Evolutionary conservation across 2,797 vertebrate species (phyloP), one percentile per base, ranked within the genome.

Genomic region (Macroramphosus scolopax): DNA sequence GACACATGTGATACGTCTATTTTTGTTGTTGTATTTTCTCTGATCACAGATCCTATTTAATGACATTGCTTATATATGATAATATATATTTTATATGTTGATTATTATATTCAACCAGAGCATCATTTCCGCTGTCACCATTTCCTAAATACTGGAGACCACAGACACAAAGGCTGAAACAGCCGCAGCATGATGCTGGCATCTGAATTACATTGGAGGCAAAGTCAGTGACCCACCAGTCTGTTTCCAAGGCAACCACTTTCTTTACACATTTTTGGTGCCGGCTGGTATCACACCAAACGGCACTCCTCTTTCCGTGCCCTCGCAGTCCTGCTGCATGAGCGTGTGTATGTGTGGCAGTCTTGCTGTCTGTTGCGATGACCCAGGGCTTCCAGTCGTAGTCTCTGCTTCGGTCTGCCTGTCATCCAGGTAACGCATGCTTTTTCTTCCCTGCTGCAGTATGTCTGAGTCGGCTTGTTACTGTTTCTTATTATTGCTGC

Each of bases 191-290:
- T 67, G 46, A 56, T 56, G 29, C 68, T 71, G 60, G 51, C 72
- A 47, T 75, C 61, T 57, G 57, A 74, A 83, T 78, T 68, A 75
- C 66, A 72, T 42, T 54, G 65, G 77, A 80, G 68, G 72, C 48
- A 52, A 64, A 76, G 55, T 62, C 63, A 51, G 44, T 69, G 57
- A 62, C 56, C 72, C 51, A 6, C 61, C 68, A 60, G 78, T 65
- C 49, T 25, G 94, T 96, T 95, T 77, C 92, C 81, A 92, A 91
- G 92, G 88, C 85, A 93, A 97, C 94, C 48, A 46, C 52, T 89
- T 81, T 77, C 80, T 75, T 80, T 68, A 58, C 74, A 57, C 68
- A 79, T 83, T 91, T 89, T 82, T 64, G 80, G 69, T 76, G 75
- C 66, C 52, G 74, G 51, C 70, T 82, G 67, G 55, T 82, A 46